These are phyloP conservation scores for Athripsodes cinereus DNA, from an alignment of 2,888 invertebrate genomes.

Conservation along the genomic window DNA sequence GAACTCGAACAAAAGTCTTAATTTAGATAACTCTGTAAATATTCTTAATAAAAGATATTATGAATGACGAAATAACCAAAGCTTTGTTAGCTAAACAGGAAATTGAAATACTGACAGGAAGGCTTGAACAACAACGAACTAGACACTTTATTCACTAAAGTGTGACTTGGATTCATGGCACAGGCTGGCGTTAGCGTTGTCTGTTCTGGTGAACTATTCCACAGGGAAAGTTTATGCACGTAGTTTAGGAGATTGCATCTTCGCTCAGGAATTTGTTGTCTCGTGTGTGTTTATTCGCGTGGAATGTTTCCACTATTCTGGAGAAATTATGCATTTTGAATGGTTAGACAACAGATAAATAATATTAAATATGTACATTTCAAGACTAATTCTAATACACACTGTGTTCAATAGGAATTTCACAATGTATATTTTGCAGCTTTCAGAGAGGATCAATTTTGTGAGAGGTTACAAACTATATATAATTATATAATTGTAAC, in stretches of 20 bases:
- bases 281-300: constrained; percentile 5
- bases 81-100: constrained; percentile 21
- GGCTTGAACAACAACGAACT: constrained; percentile 4
- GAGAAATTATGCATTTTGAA: neutral
- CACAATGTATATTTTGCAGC: too few relatives aligned
- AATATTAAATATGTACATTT: too few relatives aligned
- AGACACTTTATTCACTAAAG: neutral
- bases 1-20: constrained; percentile 5
- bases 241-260: constrained; percentile 13
- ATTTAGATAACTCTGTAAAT: constrained; percentile 4
- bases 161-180: constrained; percentile 4
- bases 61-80: constrained; percentile 8
- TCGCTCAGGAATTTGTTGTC: constrained; percentile 8
- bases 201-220: constrained; percentile 12
- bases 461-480: too few relatives aligned
- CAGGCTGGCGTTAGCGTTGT: too few relatives aligned
- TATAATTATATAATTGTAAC: too few relatives aligned
- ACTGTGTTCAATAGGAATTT: too few relatives aligned
- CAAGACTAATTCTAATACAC: too few relatives aligned
- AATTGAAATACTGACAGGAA: constrained; percentile 24
- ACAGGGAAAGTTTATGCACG: constrained; percentile 10
- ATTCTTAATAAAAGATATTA: constrained; percentile 4
- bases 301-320: neutral
- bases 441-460: too few relatives aligned
- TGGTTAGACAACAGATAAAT: too few relatives aligned